These are phyloP conservation scores for Goniozus legneri DNA, from an alignment of 1,140 invertebrate genomes.

Conservation along the genomic window DNA sequence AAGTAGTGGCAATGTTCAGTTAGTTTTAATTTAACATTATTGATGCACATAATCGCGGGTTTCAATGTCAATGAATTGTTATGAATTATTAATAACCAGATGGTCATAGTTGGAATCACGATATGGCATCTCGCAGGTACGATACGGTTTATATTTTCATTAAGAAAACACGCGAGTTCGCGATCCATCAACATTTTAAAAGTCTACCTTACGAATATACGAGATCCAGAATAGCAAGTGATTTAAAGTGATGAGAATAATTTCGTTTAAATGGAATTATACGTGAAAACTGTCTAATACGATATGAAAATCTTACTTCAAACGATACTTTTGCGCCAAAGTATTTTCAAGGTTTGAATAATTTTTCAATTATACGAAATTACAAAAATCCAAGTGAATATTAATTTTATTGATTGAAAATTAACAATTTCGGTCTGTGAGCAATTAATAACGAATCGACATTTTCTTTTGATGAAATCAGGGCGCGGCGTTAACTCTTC, in stretches of 20 bases:
- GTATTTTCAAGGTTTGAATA: too few species aligned
- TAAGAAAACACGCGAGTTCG: constrained; percentile 13
- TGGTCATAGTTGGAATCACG: constrained; percentile 38
- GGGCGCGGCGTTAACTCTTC: constrained; percentile 7
- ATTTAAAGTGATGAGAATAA: too few species aligned
- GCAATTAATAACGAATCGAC: too few species aligned
- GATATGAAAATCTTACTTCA: neutral
- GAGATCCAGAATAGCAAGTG: too few species aligned
- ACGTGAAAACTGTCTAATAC: neutral
- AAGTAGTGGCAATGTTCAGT: constrained; percentile 13
- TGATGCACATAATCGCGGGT: neutral
- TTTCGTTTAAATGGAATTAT: neutral
- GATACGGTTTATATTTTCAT: constrained; percentile 29
- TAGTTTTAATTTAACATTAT: constrained; percentile 14
- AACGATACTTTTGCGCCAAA: neutral
- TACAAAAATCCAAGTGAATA: too few species aligned
- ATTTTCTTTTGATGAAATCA: too few species aligned
- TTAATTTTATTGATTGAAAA: too few species aligned
- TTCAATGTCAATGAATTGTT: constrained; percentile 20
- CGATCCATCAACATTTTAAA: neutral
- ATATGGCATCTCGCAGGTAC: constrained; percentile 54
- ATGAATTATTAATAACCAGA: constrained; percentile 42
- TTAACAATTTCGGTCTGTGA: too few species aligned
- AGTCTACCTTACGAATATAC: neutral
- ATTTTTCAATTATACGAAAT: too few species aligned